A percentile compares a stretch with the other conserved stretches of the same genome.
These are phyloP conservation scores for Pyrrhia umbra DNA, from an alignment of 2,888 invertebrate genomes.

Conservation along the genomic window DNA sequence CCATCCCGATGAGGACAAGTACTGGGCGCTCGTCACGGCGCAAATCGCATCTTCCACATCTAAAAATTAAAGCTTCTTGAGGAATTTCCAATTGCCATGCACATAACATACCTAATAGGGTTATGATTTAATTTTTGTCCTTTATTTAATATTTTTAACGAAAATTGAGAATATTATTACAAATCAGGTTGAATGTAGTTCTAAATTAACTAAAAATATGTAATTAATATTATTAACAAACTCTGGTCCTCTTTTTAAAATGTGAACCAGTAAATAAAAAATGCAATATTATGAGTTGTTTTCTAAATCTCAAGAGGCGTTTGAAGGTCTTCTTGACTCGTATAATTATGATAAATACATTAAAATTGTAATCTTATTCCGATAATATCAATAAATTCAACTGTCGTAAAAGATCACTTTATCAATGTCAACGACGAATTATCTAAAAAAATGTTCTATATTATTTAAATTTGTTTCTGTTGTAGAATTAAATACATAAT, in stretches of 20 bases:
- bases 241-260: background rate
- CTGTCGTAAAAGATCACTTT: slow-evolving; percentile 12
- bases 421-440: background rate
- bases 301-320: background rate
- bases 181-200: too few relatives aligned
- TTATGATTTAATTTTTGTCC: too few relatives aligned
- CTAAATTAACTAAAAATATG: too few relatives aligned
- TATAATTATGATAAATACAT: background rate
- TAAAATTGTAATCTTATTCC: background rate
- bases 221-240: too few relatives aligned
- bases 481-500: background rate
- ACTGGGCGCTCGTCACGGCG: slow-evolving; percentile 96
- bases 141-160: too few relatives aligned
- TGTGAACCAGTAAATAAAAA: background rate
- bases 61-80: slow-evolving; percentile 71
- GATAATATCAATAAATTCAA: slow-evolving; percentile 3
- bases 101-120: too few relatives aligned
- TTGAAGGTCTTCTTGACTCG: slow-evolving; percentile 13
- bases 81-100: too few relatives aligned
- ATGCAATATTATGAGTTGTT: background rate
- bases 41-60: slow-evolving; percentile 95
- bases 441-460: background rate
- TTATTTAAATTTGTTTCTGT: background rate
- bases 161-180: too few relatives aligned
- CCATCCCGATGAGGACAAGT: slow-evolving; percentile 95